Percentiles rank a stretch among this genome's conserved stretches.
Evolutionary conservation across 1,140 invertebrate species (phyloP).

Genomic region (Ephestia elutella): DNA sequence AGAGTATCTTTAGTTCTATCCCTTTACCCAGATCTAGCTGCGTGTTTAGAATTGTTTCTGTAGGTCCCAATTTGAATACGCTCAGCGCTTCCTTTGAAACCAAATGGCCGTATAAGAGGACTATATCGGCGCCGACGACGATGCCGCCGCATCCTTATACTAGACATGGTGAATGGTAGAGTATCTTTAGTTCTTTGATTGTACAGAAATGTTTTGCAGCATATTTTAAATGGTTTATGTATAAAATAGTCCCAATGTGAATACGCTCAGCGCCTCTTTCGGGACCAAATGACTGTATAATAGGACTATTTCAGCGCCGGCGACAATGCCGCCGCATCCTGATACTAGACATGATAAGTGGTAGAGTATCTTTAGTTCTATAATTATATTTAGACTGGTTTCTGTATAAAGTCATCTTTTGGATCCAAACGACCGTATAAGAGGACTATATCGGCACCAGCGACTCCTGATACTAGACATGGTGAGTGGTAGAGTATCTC

Average conservation of each 20-base stretch:
- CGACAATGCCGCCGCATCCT: constrained; percentile 85
- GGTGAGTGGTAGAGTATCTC: too few species aligned
- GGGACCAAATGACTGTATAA: constrained; percentile 97
- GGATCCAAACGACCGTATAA: constrained; percentile 97
- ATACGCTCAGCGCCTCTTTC: constrained; percentile 92
- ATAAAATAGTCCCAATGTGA: too few species aligned
- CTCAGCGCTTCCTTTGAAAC: constrained; percentile 92
- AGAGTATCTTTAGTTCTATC: too few species aligned
- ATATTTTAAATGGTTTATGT: too few species aligned
- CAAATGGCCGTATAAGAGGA: constrained; percentile 96
- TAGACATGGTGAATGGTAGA: constrained; percentile 81
- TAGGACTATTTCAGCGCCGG: constrained; percentile 92
- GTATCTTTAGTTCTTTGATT: too few species aligned
- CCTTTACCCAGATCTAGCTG: too few species aligned
- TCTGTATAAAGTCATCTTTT: constrained; percentile 93
- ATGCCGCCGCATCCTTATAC: constrained; percentile 85
- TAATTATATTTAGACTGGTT: too few species aligned
- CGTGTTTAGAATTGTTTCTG: too few species aligned
- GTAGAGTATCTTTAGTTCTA: too few species aligned
- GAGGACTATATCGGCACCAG: constrained; percentile 92
- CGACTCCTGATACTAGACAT: constrained; percentile 85
- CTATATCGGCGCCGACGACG: constrained; percentile 91
- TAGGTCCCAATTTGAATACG: constrained; percentile 83
- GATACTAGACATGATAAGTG: constrained; percentile 83
- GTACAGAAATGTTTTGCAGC: too few species aligned